These are phyloP conservation scores for Bucorvus abyssinicus DNA, from an alignment of 2,797 vertebrate species.

Conservation along the genomic window DNA sequence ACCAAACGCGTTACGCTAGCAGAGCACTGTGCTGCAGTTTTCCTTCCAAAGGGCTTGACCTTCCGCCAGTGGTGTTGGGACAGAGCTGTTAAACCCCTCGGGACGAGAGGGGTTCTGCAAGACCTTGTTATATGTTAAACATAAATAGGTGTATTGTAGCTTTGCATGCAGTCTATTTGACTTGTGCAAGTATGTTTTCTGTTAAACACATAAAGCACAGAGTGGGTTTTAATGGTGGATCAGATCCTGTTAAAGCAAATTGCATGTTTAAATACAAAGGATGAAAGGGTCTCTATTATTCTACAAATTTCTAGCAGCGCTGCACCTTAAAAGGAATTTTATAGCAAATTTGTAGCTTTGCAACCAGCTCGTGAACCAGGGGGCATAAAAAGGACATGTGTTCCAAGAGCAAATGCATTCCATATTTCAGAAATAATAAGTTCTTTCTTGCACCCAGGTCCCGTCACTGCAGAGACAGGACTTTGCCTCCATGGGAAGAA, in stretches of 20 bases:
- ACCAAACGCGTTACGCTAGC: fast-evolving
- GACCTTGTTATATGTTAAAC: not conserved
- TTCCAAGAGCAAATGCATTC: constrained; percentile 64
- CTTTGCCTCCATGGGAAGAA: not conserved
- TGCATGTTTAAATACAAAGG: constrained; percentile 64
- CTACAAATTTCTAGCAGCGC: constrained; percentile 62
- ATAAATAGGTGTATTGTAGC: constrained; percentile 21
- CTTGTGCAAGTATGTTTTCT: constrained; percentile 50
- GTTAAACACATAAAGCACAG: constrained; percentile 64
- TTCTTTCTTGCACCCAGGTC: constrained; percentile 35
- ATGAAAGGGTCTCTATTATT: constrained; percentile 64
- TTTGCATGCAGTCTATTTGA: constrained; percentile 11
- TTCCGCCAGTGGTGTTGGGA: not conserved
- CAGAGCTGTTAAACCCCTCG: not conserved
- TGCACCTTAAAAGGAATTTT: constrained; percentile 67
- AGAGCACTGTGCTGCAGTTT: not conserved
- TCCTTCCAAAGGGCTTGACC: not conserved
- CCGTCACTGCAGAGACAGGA: not conserved
- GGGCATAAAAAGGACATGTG: constrained; percentile 61
- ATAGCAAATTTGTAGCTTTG: constrained; percentile 69
- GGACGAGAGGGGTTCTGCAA: not conserved
- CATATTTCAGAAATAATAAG: constrained; percentile 66
- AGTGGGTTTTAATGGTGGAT: constrained; percentile 52
- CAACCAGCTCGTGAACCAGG: constrained; percentile 53
- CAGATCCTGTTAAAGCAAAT: constrained; percentile 62